phyloP scores from a whole-genome alignment of 2,797 vertebrate species.

The Rhabdomys pumilio region DNA sequence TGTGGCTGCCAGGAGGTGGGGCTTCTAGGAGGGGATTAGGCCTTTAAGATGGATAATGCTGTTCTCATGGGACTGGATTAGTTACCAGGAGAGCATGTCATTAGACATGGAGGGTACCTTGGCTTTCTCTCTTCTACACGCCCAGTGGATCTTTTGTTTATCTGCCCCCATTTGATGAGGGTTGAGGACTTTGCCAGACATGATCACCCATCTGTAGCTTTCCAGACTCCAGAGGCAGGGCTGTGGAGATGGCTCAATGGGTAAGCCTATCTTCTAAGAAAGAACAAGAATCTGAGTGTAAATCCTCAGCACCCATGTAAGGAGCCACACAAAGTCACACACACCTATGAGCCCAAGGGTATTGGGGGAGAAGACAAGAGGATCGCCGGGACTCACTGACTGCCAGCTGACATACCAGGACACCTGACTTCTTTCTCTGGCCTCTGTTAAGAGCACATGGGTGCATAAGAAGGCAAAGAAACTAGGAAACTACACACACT shows the following conservation, averaged over 20 bases:
- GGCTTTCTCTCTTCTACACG: background rate
- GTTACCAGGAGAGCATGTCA: background rate
- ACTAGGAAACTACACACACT: background rate
- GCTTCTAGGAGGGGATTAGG: background rate
- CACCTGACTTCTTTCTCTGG: background rate
- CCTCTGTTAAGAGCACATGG: background rate
- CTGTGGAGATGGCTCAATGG: background rate
- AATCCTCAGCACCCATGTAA: background rate
- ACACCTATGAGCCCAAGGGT: background rate
- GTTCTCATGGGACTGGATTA: constrained; percentile 29
- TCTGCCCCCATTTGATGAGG: too few relatives aligned
- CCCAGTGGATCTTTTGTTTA: background rate
- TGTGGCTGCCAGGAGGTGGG: background rate
- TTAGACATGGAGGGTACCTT: background rate
- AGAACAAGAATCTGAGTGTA: too few relatives aligned
- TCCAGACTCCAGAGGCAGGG: background rate
- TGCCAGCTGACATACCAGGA: background rate
- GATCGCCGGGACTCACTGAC: background rate
- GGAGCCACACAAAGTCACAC: background rate
- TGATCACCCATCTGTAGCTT: background rate
- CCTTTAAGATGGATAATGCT: background rate
- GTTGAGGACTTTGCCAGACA: background rate
- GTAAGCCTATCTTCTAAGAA: background rate
- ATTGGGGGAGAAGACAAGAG: background rate
- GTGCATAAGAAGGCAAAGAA: too few relatives aligned